Evolutionary conservation across 2,888 invertebrate species (phyloP).

Genomic region (Reticulitermes lucifugus): DNA sequence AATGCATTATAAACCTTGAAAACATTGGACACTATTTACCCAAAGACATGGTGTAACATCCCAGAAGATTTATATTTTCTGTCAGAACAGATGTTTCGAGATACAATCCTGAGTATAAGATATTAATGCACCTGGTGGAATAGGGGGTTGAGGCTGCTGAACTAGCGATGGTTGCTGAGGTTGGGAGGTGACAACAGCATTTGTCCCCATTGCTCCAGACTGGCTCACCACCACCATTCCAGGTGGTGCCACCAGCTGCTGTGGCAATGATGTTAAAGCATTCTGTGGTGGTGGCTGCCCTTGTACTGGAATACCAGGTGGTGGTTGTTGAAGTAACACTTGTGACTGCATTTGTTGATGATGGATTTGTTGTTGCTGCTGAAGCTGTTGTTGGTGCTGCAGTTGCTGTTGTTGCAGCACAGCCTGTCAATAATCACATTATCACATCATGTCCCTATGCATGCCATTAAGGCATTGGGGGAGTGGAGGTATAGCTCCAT

Average conservation of each 20-base stretch:
- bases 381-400: slow-evolving; percentile 59
- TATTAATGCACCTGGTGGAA: slow-evolving; percentile 25
- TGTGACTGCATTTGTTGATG: slow-evolving; percentile 58
- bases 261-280: slow-evolving; percentile 30
- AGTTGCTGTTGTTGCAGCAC: slow-evolving; percentile 47
- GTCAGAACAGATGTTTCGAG: background rate
- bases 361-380: slow-evolving; percentile 62
- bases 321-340: slow-evolving; percentile 61
- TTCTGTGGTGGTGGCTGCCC: slow-evolving; percentile 39
- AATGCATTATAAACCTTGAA: too few species aligned
- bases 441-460: too few species aligned
- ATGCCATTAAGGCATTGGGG: too few species aligned
- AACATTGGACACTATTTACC: too few species aligned
- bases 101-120: background rate
- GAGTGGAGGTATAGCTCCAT: too few species aligned
- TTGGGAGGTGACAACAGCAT: slow-evolving; percentile 34
- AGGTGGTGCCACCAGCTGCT: slow-evolving; percentile 42
- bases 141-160: slow-evolving; percentile 43
- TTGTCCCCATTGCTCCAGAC: slow-evolving; percentile 2
- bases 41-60: background rate
- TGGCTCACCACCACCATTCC: slow-evolving; percentile 45
- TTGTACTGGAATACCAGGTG: slow-evolving; percentile 54
- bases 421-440: slow-evolving; percentile 21
- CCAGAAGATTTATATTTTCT: too few species aligned
- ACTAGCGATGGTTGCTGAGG: slow-evolving; percentile 36